phyloP scores from a whole-genome alignment of 2,797 vertebrate species.

The Zalophus californianus region DNA sequence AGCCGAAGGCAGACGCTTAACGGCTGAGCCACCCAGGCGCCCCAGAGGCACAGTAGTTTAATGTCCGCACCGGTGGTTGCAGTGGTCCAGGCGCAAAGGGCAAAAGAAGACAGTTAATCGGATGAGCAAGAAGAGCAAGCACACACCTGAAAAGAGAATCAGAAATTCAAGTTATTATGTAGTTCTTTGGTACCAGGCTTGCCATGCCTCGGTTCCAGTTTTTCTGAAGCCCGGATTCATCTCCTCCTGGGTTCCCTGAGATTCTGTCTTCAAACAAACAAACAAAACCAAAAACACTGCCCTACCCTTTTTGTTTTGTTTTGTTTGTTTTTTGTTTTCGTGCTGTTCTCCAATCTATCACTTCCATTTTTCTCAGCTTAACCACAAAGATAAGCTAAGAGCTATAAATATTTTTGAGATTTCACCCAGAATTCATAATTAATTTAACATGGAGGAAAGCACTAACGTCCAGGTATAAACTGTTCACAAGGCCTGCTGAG shows the following conservation, averaged over 20 bases:
- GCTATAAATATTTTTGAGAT: neutral
- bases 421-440: neutral
- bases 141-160: neutral
- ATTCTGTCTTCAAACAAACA: neutral
- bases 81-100: neutral
- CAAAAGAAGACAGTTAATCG: neutral
- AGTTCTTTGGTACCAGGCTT: neutral
- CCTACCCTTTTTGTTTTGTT: neutral
- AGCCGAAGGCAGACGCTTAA: too few relatives aligned
- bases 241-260: neutral
- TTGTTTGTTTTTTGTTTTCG: too few relatives aligned
- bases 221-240: neutral
- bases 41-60: neutral
- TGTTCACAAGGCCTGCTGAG: neutral
- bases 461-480: neutral
- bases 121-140: neutral
- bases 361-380: neutral
- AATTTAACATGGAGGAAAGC: neutral
- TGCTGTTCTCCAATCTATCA: neutral
- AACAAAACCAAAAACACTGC: neutral
- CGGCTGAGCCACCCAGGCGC: too few relatives aligned
- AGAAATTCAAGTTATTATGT: neutral
- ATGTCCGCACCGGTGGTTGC: too few relatives aligned
- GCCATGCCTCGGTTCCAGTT: neutral
- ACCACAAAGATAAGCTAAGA: neutral